Evolutionary conservation across 2,888 invertebrate genomes (phyloP).

Genomic region (Scelioninae gen. 2): DNA sequence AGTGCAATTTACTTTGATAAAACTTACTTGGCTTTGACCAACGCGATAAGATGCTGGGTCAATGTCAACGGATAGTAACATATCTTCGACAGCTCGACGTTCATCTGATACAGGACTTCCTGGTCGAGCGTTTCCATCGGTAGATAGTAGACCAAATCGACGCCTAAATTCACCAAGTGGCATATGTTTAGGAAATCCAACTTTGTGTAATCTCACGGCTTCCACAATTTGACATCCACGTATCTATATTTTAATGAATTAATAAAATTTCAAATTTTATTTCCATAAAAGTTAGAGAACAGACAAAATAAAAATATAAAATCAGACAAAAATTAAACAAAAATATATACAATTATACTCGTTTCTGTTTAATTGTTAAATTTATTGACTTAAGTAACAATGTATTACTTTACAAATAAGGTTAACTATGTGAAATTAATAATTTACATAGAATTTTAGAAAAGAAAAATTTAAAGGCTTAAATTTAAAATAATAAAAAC

Average conservation of each 20-base stretch:
- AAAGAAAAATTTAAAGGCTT: no score
- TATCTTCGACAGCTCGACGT: conserved; percentile 86
- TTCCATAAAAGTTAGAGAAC: background rate
- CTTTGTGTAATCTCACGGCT: conserved; percentile 91
- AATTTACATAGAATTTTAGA: no score
- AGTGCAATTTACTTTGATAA: background rate
- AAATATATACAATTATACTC: no score
- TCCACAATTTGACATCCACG: conserved; percentile 94
- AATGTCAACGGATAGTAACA: conserved; percentile 88
- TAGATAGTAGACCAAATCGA: conserved; percentile 82
- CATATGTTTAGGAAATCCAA: conserved; percentile 95
- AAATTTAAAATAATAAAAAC: no score
- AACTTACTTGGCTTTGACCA: conserved; percentile 92
- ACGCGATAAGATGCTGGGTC: conserved; percentile 91
- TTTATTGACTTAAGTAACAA: no score
- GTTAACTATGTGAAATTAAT: no score
- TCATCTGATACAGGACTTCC: conserved; percentile 76
- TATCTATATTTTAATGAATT: conserved; percentile 77
- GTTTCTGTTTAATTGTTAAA: no score
- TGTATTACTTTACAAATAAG: no score
- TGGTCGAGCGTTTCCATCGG: conserved; percentile 73
- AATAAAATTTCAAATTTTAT: background rate
- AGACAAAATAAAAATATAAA: background rate
- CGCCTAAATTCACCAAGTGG: conserved; percentile 92
- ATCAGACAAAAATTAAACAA: no score